Conservation (phyloP, 2,113 vertebrate genomes). For the Gallinago undulata region DNA sequence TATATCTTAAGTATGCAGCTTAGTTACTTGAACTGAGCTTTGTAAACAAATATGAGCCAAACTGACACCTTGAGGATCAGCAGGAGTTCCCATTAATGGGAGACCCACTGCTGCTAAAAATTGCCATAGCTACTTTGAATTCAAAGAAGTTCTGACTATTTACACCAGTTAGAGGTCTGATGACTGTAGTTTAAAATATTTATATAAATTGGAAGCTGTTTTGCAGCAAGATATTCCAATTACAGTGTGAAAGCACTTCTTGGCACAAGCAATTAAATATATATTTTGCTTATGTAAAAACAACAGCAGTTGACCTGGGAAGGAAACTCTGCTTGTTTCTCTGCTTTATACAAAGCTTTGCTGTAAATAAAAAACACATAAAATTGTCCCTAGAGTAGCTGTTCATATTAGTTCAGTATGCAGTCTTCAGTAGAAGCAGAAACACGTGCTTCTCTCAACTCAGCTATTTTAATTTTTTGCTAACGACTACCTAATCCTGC, state of each 20-base stretch:
- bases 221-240: slow-evolving; percentile 28
- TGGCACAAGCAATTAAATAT: slow-evolving; percentile 16
- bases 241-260: slow-evolving; percentile 9
- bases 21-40: neutral
- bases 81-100: slow-evolving; percentile 52
- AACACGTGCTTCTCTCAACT: neutral
- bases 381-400: neutral
- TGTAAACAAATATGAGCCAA: slow-evolving; percentile 54
- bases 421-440: neutral
- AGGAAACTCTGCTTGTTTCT: neutral
- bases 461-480: neutral
- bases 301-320: slow-evolving; percentile 17
- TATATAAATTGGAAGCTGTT: slow-evolving; percentile 38
- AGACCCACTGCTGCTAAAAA: slow-evolving; percentile 53
- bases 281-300: neutral
- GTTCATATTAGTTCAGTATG: neutral
- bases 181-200: slow-evolving; percentile 39
- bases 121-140: slow-evolving; percentile 28
- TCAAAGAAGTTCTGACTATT: slow-evolving; percentile 42
- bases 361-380: slow-evolving; percentile 5
- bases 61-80: slow-evolving; percentile 55
- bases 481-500: neutral
- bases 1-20: neutral
- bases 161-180: slow-evolving; percentile 25
- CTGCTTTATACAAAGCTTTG: neutral